Conservation (phyloP, 2,113 vertebrate species). For the Thamnophis sirtalis region DNA sequence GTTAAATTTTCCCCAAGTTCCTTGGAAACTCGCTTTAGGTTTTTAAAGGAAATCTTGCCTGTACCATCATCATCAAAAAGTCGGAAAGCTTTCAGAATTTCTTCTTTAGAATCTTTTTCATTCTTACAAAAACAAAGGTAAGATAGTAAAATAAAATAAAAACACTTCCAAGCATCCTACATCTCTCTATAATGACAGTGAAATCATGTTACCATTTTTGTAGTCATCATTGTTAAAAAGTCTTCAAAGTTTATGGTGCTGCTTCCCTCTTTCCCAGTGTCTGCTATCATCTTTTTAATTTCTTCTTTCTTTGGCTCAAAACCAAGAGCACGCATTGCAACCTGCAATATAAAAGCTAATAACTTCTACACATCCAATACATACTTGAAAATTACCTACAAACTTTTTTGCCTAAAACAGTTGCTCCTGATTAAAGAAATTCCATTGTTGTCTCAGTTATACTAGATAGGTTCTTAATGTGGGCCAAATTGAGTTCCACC, state of each 20-base stretch:
- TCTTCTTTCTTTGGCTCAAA: constrained; percentile 97
- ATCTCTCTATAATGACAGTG: not conserved
- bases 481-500: not conserved
- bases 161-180: not conserved
- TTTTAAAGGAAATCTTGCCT: constrained; percentile 90
- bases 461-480: not conserved
- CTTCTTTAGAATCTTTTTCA: constrained; percentile 91
- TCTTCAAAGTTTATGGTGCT: constrained; percentile 83
- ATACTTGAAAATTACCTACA: not conserved
- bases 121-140: constrained; percentile 64
- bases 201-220: constrained; percentile 83
- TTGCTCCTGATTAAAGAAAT: not conserved
- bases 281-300: constrained; percentile 86
- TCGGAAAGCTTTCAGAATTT: constrained; percentile 90
- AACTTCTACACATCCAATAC: not conserved
- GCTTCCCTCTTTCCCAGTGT: constrained; percentile 82
- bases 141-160: not conserved
- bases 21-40: constrained; percentile 88
- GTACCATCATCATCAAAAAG: constrained; percentile 91
- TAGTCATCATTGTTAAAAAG: constrained; percentile 86
- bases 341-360: constrained; percentile 67
- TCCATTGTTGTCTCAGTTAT: not conserved
- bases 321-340: constrained; percentile 88
- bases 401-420: not conserved
- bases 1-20: constrained; percentile 91